Evolutionary conservation across 2,113 vertebrate species (phyloP), one percentile per base, ranked within the genome.

Genomic region (Ictalurus furcatus): DNA sequence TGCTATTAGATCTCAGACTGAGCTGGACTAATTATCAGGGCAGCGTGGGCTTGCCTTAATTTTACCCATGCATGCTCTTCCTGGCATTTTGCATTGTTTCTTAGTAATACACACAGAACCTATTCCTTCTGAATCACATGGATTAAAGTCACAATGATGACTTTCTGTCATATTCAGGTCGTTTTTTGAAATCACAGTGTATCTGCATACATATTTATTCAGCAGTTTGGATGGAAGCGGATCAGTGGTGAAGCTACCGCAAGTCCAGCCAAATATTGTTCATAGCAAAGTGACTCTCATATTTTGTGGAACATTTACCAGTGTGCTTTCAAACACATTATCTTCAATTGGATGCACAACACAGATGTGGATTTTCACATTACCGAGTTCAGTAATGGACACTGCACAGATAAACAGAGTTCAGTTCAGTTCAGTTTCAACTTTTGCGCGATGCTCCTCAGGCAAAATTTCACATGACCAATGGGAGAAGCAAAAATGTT

Each of bases 1-100:
- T 82, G 74, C 83, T 63, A 28, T 90, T 88, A 85, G 34, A 37
- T 71, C 11, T 84, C 52, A 25, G 63, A 63, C 63, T 30, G 59
- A 52, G 58, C 34, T 4, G 74, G 74, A 59, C 21, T 79, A 78
- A 34, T 65, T 79, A 80, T 65, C 74, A 80, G n/a, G 16, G 59
- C 59, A 6, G 74, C 11, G 2, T 21, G 54, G 61, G 40, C 86
- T 80, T 80, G 59, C 25, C 74, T 79, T n/a, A 3, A 21, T 79
- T 87, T 63, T 67, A 30, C 63, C 11, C 59, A 87, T 7, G 17
- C 58, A 65, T 79, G 74, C 4, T 17, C 30, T 78, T 52, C 28
- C 85, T 52, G 40, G 37, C 74, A 79, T 87, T 87, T 87, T 65
- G 73, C 25, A 30, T 63, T 79, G 86, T 79, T 63, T 78, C 37